Evolutionary conservation across 2,888 invertebrate species (phyloP), one percentile per base, ranked within the genome.

Genomic region (Meiosimyza decipiens): DNA sequence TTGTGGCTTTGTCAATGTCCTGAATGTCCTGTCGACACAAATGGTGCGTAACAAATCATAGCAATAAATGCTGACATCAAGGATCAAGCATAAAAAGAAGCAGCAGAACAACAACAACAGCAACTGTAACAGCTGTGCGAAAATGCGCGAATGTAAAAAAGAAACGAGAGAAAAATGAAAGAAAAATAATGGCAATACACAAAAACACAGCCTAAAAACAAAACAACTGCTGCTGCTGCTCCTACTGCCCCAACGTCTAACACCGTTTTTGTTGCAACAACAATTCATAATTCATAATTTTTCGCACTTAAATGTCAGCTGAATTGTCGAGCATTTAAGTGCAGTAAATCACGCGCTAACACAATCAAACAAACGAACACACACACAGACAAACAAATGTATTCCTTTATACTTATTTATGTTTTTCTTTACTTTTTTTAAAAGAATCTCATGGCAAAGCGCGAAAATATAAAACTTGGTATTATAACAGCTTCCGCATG

Each of bases 21-120:
- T 62, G 40, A 18, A 40, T 55, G 16, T 50, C 4, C 40, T 70
- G 70, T 33, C n/a, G 50, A n/a, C 60, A 15, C 70, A 62, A 71
- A 65, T 59, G 66, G 71, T 59, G 65, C 66, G 59, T 65, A 65
- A 71, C 66, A 71, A 71, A 71, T 71, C 71, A 63, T 55, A 50
- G 66, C 71, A 57, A 63, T 71, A 65, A 71, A 59, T 18, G 65
- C 47, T 64, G 64, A 71, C 71, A 65, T 62, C 47, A 71, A 54
- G 67, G 47, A 66, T 66, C 66, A 66, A 5, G 54, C 28, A 40
- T 9, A 40, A 40, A 40, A 40, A 40, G 6, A 6, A 40, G 40
- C 40, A 40, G 40, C 40, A 40, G 40, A 3, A 40, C 28, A 28
- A 28, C 28, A 28, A 28, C 28, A 28, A 28, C 28, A 28, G 28